A percentile compares a stretch with the other conserved stretches of the same genome.
Conservation (phyloP, 2,888 invertebrate genomes). For the Cantharis nigra region DNA sequence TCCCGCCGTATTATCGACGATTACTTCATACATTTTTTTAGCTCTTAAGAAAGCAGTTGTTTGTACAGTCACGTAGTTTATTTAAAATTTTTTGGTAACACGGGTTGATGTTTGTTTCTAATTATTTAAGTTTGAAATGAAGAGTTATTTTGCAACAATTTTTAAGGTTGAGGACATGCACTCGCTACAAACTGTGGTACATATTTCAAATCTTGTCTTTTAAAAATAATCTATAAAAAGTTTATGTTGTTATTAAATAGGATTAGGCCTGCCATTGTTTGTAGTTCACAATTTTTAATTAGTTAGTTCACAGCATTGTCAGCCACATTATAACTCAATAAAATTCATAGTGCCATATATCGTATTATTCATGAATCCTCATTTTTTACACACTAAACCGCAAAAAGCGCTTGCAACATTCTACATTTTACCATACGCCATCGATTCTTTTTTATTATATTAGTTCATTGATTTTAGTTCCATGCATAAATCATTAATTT, state of each 20-base stretch:
- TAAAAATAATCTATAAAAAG: conserved; percentile 4
- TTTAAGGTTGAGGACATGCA: conserved; percentile 29
- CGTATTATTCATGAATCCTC: conserved; percentile 37
- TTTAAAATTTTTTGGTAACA: conserved; percentile 36
- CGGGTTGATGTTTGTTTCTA: conserved; percentile 37
- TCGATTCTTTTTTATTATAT: conserved; percentile 10
- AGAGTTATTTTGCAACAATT: conserved; percentile 19
- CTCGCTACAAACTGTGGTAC: conserved; percentile 36
- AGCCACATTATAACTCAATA: conserved; percentile 56
- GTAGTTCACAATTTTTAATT: conserved; percentile 46
- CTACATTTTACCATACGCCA: conserved; percentile 23
- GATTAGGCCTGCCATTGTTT: conserved; percentile 41
- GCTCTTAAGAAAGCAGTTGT: conserved; percentile 25
- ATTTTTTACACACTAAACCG: conserved; percentile 11
- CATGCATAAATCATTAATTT: conserved; percentile 16
- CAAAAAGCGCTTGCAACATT: conserved; percentile 3
- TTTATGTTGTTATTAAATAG: conserved; percentile 13
- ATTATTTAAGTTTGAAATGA: conserved; percentile 18
- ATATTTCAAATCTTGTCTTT: conserved; percentile 19
- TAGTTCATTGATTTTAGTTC: conserved; percentile 20
- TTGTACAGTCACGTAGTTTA: conserved; percentile 41
- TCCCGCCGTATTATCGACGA: background rate
- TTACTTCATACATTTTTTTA: background rate
- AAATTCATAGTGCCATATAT: conserved; percentile 58
- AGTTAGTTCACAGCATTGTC: conserved; percentile 54